Percentiles rank a stretch among this genome's conserved stretches.
Conservation (phyloP, 1,140 invertebrate genomes). For the Platorchestia sp. region DNA sequence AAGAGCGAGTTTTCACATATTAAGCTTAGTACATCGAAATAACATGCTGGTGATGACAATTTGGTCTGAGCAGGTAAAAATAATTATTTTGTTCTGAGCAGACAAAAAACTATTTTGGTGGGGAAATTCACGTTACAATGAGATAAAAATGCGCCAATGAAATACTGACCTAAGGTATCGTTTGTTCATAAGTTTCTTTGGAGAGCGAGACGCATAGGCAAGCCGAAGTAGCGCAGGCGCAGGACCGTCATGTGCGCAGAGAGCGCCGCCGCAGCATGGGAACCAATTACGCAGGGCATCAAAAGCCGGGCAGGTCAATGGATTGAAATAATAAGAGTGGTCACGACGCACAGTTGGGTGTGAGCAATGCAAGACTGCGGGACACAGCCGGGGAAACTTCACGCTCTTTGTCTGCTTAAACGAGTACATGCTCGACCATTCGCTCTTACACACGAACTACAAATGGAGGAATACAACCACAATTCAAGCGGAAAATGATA, state of each 20-base stretch:
- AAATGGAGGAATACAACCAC: not conserved
- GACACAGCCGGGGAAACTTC: not conserved
- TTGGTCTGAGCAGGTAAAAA: too few species aligned
- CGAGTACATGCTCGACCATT: not conserved
- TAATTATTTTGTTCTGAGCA: too few species aligned
- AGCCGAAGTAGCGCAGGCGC: not conserved
- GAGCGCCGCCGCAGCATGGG: conserved; percentile 14
- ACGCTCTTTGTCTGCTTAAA: conserved; percentile 26
- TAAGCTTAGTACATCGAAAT: too few species aligned
- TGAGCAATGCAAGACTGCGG: conserved; percentile 51
- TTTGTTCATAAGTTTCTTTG: not conserved
- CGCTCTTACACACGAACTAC: not conserved
- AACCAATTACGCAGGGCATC: conserved; percentile 48
- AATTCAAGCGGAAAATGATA: not conserved
- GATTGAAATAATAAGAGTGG: conserved; percentile 43
- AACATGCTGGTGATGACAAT: too few species aligned
- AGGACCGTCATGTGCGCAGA: not conserved
- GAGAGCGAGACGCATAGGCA: not conserved
- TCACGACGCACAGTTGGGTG: conserved; percentile 49
- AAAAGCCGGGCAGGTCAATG: conserved; percentile 9
- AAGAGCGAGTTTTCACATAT: too few species aligned
- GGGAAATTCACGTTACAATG: too few species aligned
- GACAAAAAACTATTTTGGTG: too few species aligned
- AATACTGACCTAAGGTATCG: not conserved
- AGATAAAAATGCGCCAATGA: too few species aligned